Evolutionary conservation across 2,888 invertebrate species (phyloP).

Genomic region (Drosophila ezoana): DNA sequence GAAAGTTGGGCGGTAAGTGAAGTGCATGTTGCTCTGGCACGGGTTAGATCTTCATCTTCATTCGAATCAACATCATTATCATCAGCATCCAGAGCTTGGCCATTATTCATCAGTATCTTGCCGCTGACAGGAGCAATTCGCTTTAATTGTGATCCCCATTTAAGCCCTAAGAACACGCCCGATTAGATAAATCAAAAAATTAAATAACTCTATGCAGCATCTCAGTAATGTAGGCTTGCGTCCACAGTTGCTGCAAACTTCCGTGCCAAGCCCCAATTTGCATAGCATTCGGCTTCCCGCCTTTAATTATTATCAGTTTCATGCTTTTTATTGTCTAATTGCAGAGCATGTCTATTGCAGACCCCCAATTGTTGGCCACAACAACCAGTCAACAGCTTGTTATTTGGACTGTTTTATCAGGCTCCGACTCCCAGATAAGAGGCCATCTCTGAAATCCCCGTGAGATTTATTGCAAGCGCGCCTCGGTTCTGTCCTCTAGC

Average conservation of each 20-base stretch:
- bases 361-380: slow-evolving; percentile 1
- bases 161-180: not conserved
- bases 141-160: slow-evolving; percentile 10
- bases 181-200: slow-evolving; percentile 20
- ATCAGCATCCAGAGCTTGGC: not conserved
- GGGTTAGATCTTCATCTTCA: not conserved
- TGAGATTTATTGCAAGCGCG: slow-evolving; percentile 60
- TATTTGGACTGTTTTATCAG: slow-evolving; percentile 27
- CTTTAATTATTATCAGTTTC: not conserved
- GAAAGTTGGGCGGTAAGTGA: slow-evolving; percentile 39
- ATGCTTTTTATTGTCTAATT: slow-evolving; percentile 1
- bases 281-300: not conserved
- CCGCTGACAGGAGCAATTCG: slow-evolving; percentile 29
- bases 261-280: slow-evolving; percentile 44
- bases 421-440: slow-evolving; percentile 37
- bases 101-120: slow-evolving; percentile 16
- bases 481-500: slow-evolving; percentile 10
- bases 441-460: slow-evolving; percentile 48
- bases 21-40: not conserved
- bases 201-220: not conserved
- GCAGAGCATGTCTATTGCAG: slow-evolving; percentile 8
- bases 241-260: slow-evolving; percentile 18
- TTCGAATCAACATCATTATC: not conserved
- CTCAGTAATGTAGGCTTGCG: not conserved
- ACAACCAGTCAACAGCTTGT: slow-evolving; percentile 2